Percentiles rank a stretch among this genome's conserved stretches.
phyloP scores from a whole-genome alignment of 2,113 vertebrate genomes.

The Odontesthes bonariensis region DNA sequence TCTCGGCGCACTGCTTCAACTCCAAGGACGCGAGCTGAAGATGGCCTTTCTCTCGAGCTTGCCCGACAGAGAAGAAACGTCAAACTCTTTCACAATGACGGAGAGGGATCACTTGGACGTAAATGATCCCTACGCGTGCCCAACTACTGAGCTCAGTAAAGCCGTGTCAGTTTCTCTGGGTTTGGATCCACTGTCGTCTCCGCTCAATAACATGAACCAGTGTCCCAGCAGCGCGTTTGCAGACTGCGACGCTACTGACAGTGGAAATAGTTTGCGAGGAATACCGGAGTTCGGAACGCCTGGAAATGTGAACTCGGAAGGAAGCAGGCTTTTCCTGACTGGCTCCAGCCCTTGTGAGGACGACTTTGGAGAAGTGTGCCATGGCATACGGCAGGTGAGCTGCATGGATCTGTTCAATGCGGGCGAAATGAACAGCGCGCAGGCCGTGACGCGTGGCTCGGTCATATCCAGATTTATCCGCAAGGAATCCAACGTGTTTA shows the following conservation, averaged over 20 bases:
- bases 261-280: slow-evolving; percentile 13
- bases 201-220: slow-evolving; percentile 67
- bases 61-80: slow-evolving; percentile 26
- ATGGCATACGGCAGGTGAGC: slow-evolving; percentile 59
- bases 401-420: slow-evolving; percentile 71
- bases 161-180: slow-evolving; percentile 90
- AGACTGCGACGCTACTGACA: slow-evolving; percentile 57
- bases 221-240: slow-evolving; percentile 47
- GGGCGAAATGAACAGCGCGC: slow-evolving; percentile 45
- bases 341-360: slow-evolving; percentile 3
- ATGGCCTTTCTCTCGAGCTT: slow-evolving; percentile 57
- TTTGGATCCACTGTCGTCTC: slow-evolving; percentile 82
- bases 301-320: slow-evolving; percentile 20
- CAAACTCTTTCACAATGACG: slow-evolving; percentile 40
- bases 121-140: slow-evolving; percentile 73
- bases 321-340: not conserved
- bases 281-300: slow-evolving; percentile 24
- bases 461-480: slow-evolving; percentile 52
- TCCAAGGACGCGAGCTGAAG: slow-evolving; percentile 5
- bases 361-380: slow-evolving; percentile 59
- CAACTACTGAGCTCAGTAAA: slow-evolving; percentile 86
- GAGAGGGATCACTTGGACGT: slow-evolving; percentile 36
- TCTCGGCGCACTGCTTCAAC: slow-evolving; percentile 9
- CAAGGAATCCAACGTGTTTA: slow-evolving; percentile 62
- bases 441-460: slow-evolving; percentile 40